A percentile compares a stretch with the other conserved stretches of the same genome.
Conservation (phyloP, 2,888 invertebrate species). For the Chaitophorus viminalis region DNA sequence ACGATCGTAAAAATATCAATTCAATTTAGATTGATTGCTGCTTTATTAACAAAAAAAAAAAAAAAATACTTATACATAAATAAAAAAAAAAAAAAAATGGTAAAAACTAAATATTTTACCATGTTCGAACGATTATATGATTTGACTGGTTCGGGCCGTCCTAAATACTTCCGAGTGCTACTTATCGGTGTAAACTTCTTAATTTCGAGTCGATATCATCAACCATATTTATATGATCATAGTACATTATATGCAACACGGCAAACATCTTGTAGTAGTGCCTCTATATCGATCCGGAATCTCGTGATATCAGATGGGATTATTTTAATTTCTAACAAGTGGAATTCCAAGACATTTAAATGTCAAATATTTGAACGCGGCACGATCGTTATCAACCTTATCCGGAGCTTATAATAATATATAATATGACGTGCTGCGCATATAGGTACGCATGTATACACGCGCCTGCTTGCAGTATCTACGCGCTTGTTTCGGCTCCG, state of each 20-base stretch:
- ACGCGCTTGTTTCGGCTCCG: not conserved
- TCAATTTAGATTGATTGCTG: conserved; percentile 20
- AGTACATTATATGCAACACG: not conserved
- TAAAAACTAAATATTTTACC: not conserved
- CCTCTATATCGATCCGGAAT: not conserved
- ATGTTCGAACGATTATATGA: too few species aligned
- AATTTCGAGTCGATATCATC: conserved; percentile 29
- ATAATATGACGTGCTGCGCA: too few species aligned
- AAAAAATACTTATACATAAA: not conserved
- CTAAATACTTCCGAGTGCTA: not conserved
- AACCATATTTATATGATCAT: too few species aligned
- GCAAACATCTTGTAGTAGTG: not conserved
- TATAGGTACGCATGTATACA: too few species aligned
- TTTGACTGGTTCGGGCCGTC: too few species aligned
- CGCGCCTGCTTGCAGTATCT: too few species aligned
- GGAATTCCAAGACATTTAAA: conserved; percentile 24
- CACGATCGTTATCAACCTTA: not conserved
- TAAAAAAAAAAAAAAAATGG: not conserved
- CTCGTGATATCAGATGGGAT: conserved; percentile 9
- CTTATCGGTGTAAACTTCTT: conserved; percentile 45
- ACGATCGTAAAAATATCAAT: not conserved
- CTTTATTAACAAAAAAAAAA: not conserved
- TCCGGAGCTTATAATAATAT: not conserved
- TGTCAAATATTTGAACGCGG: conserved; percentile 25
- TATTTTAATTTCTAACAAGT: not conserved